Evolutionary conservation across 2,797 vertebrate genomes (phyloP).

Genomic region (Centropyge bicolor): DNA sequence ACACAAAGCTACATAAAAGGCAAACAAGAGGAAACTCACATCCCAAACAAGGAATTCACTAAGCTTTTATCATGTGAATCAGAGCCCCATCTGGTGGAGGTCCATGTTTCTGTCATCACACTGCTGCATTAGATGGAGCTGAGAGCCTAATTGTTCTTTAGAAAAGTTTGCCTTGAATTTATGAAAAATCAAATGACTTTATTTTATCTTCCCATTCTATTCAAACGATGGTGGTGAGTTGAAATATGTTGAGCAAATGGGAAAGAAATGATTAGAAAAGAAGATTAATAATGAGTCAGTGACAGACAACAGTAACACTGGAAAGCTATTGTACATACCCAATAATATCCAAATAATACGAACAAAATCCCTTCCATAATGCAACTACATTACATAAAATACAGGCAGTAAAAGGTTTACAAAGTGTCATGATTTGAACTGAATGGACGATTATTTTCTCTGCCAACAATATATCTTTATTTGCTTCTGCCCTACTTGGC

Average conservation of each 20-base stretch:
- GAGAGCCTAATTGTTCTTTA: too few species aligned
- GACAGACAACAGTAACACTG: neutral
- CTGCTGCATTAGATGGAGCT: conserved; percentile 25
- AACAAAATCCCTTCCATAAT: neutral
- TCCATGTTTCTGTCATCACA: neutral
- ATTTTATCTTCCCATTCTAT: neutral
- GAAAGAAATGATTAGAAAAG: neutral
- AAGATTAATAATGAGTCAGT: neutral
- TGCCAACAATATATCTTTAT: neutral
- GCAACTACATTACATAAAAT: neutral
- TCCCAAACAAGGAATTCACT: neutral
- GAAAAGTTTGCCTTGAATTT: too few species aligned
- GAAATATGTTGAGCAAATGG: neutral
- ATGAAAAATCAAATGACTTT: neutral
- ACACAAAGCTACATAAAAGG: neutral
- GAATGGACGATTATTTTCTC: neutral
- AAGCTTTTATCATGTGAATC: conserved; percentile 1
- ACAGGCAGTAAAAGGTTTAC: neutral
- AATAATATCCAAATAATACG: neutral
- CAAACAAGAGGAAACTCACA: neutral
- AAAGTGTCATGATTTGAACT: neutral
- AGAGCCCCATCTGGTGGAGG: conserved; percentile 67
- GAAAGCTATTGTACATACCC: too few species aligned
- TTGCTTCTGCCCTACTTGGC: neutral
- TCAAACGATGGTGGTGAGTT: neutral